Evolutionary conservation across 2,113 vertebrate genomes (phyloP).

Genomic region (Hymenochirus boettgeri): DNA sequence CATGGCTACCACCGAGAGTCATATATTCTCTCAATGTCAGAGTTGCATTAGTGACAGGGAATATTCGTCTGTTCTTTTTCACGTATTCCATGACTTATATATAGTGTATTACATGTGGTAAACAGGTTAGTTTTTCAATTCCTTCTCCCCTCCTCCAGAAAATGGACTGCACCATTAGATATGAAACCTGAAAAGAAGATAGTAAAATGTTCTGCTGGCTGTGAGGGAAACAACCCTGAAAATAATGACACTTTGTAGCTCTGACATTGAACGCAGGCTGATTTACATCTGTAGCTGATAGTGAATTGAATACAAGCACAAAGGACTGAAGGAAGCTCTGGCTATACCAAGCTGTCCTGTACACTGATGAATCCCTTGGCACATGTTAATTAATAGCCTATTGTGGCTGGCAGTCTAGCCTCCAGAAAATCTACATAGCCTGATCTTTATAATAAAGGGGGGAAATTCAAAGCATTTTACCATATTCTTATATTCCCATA

Average conservation of each 20-base stretch:
- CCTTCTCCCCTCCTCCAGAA: constrained; percentile 47
- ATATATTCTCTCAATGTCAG: constrained; percentile 43
- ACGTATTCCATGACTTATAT: constrained; percentile 57
- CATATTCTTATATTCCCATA: constrained; percentile 11
- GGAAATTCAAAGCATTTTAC: constrained; percentile 3
- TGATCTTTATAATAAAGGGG: constrained; percentile 54
- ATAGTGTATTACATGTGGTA: constrained; percentile 45
- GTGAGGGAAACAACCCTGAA: constrained; percentile 54
- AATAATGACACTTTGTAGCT: constrained; percentile 57
- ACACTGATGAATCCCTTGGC: constrained; percentile 59
- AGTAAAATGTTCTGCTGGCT: constrained; percentile 49
- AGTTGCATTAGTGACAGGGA: constrained; percentile 50
- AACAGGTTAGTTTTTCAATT: constrained; percentile 51
- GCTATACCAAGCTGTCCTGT: constrained; percentile 46
- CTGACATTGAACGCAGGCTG: constrained; percentile 52
- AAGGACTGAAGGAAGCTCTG: constrained; percentile 42
- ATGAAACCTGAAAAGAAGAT: constrained; percentile 53
- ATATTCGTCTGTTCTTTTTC: constrained; percentile 48
- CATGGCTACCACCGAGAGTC: constrained; percentile 43
- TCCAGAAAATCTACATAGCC: constrained; percentile 52
- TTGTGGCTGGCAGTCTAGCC: constrained; percentile 62
- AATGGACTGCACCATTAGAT: constrained; percentile 44
- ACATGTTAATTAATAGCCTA: constrained; percentile 67
- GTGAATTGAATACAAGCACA: constrained; percentile 54
- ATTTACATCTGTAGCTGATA: constrained; percentile 62